A percentile compares a stretch with the other conserved stretches of the same genome.
These are phyloP conservation scores for Drosophila insularis DNA, from an alignment of 1,140 invertebrate species.

Conservation along the genomic window DNA sequence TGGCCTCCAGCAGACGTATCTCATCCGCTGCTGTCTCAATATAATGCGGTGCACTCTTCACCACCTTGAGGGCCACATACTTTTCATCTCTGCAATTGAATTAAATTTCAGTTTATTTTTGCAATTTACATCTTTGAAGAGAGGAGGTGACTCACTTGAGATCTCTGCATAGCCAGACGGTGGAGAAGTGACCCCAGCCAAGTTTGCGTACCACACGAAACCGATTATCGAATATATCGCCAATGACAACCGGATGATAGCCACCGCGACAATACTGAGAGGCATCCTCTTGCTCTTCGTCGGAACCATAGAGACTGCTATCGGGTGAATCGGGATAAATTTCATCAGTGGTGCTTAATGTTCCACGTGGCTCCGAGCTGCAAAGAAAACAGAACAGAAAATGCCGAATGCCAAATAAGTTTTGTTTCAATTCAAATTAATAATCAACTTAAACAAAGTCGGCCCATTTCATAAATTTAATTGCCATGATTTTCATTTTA, in stretches of 20 bases:
- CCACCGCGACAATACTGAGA: constrained; percentile 97
- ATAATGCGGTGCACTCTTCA: constrained; percentile 99
- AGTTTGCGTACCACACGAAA: constrained; percentile 98
- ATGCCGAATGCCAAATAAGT: background rate
- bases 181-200: constrained; percentile 99
- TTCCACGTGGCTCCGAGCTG: constrained; percentile 80
- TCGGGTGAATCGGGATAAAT: constrained; percentile 81
- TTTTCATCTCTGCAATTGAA: constrained; percentile 87
- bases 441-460: constrained; percentile 1
- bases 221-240: constrained; percentile 95
- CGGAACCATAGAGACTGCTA: constrained; percentile 83
- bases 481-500: background rate
- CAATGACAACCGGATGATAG: constrained; percentile 97
- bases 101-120: background rate
- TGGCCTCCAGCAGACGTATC: constrained; percentile 97
- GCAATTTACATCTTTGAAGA: too few species aligned
- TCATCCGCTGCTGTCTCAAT: constrained; percentile 99
- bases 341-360: constrained; percentile 75
- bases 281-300: constrained; percentile 98
- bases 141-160: constrained; percentile 83
- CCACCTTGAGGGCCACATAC: constrained; percentile 98
- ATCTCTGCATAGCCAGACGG: constrained; percentile 99
- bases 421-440: too few species aligned
- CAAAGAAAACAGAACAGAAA: constrained; percentile 26
- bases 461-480: too few species aligned